Evolutionary conservation across 2,797 vertebrate species (phyloP), one percentile per base, ranked within the genome.

Genomic region (Gymnothorax javanicus): DNA sequence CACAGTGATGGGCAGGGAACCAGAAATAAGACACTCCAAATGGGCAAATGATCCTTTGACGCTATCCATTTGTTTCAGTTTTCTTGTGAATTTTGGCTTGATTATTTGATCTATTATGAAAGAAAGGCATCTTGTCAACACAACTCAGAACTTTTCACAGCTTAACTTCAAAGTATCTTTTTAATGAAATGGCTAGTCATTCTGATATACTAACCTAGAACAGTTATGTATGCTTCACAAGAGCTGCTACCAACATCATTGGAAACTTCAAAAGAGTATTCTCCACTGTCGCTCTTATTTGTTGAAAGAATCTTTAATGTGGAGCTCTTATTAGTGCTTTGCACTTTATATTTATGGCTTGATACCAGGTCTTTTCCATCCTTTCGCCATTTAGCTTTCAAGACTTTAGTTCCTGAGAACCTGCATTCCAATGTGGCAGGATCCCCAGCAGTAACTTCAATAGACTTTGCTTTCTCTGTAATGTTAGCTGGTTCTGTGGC

Each of bases 401-500:
- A 95, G 15, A 96, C 95, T 93, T 98, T 98, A 0, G 98, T 98
- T 92, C 98, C 99, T 0, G 96, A 97, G 96, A 99, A 99, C 93
- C 97, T 96, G 93, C 96, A 98, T 91, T 98, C 98, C 91, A 99
- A 93, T n/a, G 96, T 98, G 89, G 97, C 98, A 60, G 98, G 97
- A 92, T 99, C 98, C 87, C 98, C 97, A 90, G 97, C 97, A 84
- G 98, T 99, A 90, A 99, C 98, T 94, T 97, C 98, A 92, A 99
- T 96, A 56, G 98, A 98, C 90, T 97, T 97, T 0, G 97, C 96
- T 90, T 98, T 97, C 88, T 99, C 98, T 23, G 94, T 95, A 79
- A 99, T 94, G 88, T 96, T 97, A 89, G 98, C 98, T 88, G 98
- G 98, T 92, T 98, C 99, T 99, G 94, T 90, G 92, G 93, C 88